Conservation (phyloP, 2,888 invertebrate species). For the Galerucella nymphaeae region DNA sequence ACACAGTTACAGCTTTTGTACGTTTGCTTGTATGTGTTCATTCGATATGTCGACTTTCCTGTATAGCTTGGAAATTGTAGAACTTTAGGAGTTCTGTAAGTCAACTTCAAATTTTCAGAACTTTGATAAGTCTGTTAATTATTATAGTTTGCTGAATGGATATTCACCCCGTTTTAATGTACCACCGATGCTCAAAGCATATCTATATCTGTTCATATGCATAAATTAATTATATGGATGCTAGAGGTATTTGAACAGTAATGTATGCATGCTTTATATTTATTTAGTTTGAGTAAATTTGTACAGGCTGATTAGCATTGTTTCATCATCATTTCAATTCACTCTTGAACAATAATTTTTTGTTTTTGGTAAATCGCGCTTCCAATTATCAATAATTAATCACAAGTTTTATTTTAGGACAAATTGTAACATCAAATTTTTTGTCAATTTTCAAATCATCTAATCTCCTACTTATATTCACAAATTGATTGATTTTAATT, state of each 20-base stretch:
- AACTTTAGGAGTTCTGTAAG: too few relatives aligned
- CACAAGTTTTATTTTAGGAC: too few relatives aligned
- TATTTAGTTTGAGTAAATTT: conserved; percentile 34
- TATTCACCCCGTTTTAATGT: conserved; percentile 13
- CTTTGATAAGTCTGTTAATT: not conserved
- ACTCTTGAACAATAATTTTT: not conserved
- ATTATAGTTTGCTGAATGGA: not conserved
- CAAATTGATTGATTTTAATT: too few relatives aligned
- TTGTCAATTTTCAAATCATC: too few relatives aligned
- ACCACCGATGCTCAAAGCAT: conserved; percentile 7
- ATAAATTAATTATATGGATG: conserved; percentile 37
- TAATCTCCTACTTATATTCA: too few relatives aligned
- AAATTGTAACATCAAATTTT: too few relatives aligned
- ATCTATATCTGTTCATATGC: conserved; percentile 31
- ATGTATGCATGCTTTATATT: conserved; percentile 34
- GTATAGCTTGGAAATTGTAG: too few relatives aligned
- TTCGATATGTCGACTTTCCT: too few relatives aligned
- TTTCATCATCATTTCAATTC: conserved; percentile 10
- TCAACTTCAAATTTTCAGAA: too few relatives aligned
- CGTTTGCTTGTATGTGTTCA: too few relatives aligned
- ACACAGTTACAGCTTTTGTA: too few relatives aligned
- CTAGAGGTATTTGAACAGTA: conserved; percentile 33
- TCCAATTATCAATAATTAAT: too few relatives aligned
- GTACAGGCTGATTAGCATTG: conserved; percentile 33
- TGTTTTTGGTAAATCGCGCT: not conserved